phyloP scores from a whole-genome alignment of 53 echinoderm and acorn worm genomes.

The Echinometra lucunter region DNA sequence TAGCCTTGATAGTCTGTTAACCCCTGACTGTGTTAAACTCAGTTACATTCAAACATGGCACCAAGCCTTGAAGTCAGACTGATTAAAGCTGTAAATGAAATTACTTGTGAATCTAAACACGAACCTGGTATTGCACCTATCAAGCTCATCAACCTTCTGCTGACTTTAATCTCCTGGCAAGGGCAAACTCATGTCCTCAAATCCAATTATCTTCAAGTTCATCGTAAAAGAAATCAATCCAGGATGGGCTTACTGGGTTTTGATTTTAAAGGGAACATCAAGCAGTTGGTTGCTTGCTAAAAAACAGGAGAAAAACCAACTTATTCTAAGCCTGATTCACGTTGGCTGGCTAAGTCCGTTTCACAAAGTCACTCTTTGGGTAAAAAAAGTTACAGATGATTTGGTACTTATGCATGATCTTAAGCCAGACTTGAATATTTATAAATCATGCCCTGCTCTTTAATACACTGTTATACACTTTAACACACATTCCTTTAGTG shows the following conservation, averaged over 20 bases:
- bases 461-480: no score
- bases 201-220: conserved; percentile 47
- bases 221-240: neutral
- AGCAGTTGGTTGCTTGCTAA: neutral
- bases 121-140: neutral
- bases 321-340: neutral
- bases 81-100: neutral
- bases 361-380: no score
- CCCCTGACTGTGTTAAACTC: neutral
- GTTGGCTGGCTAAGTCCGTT: no score
- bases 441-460: no score
- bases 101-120: conserved; percentile 27
- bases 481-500: neutral
- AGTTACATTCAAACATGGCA: neutral
- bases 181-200: neutral
- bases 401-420: no score
- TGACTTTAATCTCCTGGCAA: conserved; percentile 7
- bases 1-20: neutral
- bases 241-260: neutral
- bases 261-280: conserved; percentile 22
- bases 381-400: no score
- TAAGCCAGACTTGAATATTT: no score
- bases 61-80: neutral
- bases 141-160: neutral
- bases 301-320: neutral